phyloP scores from a whole-genome alignment of 1,140 invertebrate genomes.

The Drosophila guanche region DNA sequence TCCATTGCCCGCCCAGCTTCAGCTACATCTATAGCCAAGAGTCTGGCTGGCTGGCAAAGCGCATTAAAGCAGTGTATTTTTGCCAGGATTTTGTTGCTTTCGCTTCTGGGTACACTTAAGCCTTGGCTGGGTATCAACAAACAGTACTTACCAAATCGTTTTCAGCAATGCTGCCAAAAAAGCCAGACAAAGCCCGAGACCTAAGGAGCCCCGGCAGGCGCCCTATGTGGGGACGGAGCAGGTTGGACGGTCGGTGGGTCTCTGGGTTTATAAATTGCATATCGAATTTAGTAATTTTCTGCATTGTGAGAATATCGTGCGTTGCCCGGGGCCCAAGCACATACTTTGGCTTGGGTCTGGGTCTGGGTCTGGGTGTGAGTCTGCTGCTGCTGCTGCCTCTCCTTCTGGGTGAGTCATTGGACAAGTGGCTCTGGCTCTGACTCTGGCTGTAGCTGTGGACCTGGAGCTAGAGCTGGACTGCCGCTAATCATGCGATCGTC shows the following conservation, averaged over 20 bases:
- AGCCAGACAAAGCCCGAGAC: conserved; percentile 38
- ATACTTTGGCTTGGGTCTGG: conserved; percentile 10
- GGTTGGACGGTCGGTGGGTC: not conserved
- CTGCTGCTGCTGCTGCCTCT: conserved; percentile 25
- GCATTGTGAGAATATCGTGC: conserved; percentile 68
- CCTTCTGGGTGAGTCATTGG: conserved; percentile 27
- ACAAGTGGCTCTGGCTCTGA: conserved; percentile 15
- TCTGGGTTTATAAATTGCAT: conserved; percentile 73
- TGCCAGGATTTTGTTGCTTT: conserved; percentile 60
- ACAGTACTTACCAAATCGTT: conserved; percentile 70
- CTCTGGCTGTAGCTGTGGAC: conserved; percentile 1
- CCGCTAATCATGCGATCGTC: conserved; percentile 76
- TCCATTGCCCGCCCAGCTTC: conserved; percentile 4
- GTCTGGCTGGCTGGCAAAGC: conserved; percentile 42
- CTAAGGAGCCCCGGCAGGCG: conserved; percentile 2
- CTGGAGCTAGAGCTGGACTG: conserved; percentile 48
- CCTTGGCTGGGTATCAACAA: conserved; percentile 73
- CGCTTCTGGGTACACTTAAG: conserved; percentile 69
- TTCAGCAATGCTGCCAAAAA: conserved; percentile 61
- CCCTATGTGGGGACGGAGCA: not conserved
- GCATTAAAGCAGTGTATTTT: conserved; percentile 73
- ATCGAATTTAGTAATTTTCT: conserved; percentile 78
- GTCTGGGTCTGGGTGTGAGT: not conserved
- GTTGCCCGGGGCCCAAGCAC: conserved; percentile 49
- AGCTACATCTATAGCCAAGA: not conserved